Percentiles rank a stretch among this genome's conserved stretches.
These are phyloP conservation scores for Diloba caeruleocephala DNA, from an alignment of 2,888 invertebrate species.

Conservation along the genomic window DNA sequence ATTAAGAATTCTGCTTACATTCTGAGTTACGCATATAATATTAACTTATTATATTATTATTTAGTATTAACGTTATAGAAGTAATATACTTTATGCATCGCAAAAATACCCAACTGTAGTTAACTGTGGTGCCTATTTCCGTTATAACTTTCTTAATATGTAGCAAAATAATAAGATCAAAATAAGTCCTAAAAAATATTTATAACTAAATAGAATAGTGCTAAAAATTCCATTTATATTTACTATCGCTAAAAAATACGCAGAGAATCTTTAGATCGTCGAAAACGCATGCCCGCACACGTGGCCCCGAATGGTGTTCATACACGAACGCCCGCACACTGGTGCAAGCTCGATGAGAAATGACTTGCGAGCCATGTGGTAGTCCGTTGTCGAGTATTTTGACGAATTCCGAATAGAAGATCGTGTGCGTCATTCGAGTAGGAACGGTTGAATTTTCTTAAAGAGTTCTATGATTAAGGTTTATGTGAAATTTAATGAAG, in stretches of 20 bases:
- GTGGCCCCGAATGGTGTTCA: constrained; percentile 2
- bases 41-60: no score
- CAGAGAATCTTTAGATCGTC: constrained; percentile 44
- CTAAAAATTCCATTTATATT: constrained; percentile 31
- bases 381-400: constrained; percentile 83
- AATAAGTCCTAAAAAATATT: constrained; percentile 25
- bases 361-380: constrained; percentile 83
- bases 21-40: no score
- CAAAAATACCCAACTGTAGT: constrained; percentile 21
- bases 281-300: constrained; percentile 42
- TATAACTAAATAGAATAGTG: constrained; percentile 25
- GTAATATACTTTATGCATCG: neutral
- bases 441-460: constrained; percentile 2
- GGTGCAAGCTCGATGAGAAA: constrained; percentile 66
- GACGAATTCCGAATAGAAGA: constrained; percentile 85
- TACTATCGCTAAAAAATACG: constrained; percentile 43
- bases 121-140: constrained; percentile 8
- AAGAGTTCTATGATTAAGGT: no score
- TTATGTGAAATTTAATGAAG: no score
- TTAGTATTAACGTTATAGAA: neutral
- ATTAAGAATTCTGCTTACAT: no score
- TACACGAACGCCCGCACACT: constrained; percentile 53
- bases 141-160: constrained; percentile 29
- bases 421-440: constrained; percentile 58
- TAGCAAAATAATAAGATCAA: constrained; percentile 31